Percentiles rank a stretch among this genome's conserved stretches.
Evolutionary conservation across 2,888 invertebrate species (phyloP).

Genomic region (Calameuta pallipes): DNA sequence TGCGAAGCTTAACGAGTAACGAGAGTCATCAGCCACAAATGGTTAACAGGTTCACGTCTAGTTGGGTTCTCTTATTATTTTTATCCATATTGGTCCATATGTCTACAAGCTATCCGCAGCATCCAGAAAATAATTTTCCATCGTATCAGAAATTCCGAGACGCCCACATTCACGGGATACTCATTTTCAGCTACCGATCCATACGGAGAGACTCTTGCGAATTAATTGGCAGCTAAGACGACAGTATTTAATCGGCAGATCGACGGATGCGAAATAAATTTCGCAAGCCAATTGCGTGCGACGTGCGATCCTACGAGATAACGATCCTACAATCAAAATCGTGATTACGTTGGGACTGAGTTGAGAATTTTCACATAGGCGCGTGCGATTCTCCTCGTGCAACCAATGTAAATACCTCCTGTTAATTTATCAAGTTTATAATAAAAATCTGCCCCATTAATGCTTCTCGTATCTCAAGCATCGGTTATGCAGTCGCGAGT

Average conservation of each 20-base stretch:
- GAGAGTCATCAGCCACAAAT: conserved; percentile 1
- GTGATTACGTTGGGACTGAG: neutral
- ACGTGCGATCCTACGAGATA: neutral
- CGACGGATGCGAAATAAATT: neutral
- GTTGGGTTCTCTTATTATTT: neutral
- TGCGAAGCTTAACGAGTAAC: conserved; percentile 3
- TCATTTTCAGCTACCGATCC: neutral
- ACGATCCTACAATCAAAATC: neutral
- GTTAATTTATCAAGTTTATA: neutral
- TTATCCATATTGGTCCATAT: neutral
- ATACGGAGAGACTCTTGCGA: neutral
- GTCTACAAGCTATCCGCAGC: neutral
- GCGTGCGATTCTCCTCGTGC: neutral
- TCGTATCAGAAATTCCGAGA: neutral
- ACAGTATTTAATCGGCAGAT: neutral
- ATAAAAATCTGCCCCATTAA: neutral
- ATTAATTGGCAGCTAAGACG: neutral
- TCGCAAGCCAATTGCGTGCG: neutral
- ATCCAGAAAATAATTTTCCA: neutral
- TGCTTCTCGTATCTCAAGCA: neutral
- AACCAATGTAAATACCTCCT: neutral
- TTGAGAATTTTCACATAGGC: neutral
- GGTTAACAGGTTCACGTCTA: neutral
- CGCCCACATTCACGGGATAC: neutral
- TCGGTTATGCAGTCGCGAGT: neutral